Percentiles rank a stretch among this genome's conserved stretches.
phyloP scores from a whole-genome alignment of 1,140 invertebrate genomes.

The Neuroterus valhalla region DNA sequence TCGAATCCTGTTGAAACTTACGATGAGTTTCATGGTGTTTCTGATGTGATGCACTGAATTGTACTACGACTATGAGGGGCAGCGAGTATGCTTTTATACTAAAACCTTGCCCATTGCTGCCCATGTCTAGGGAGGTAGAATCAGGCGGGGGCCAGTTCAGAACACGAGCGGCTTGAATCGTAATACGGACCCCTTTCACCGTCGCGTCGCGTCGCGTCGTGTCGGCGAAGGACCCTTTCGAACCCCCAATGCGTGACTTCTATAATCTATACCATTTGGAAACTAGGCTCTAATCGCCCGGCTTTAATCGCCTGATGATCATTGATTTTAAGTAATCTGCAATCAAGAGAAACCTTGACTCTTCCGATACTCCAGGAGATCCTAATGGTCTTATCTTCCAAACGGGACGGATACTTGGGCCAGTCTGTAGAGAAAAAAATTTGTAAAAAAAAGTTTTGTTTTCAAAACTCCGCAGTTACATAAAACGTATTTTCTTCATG shows the following conservation, averaged over 20 bases:
- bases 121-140: conserved; percentile 62
- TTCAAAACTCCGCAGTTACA: no score
- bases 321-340: not conserved
- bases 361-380: not conserved
- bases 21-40: conserved; percentile 73
- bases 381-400: not conserved
- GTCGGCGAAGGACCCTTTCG: conserved; percentile 64
- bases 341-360: not conserved
- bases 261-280: no score
- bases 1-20: conserved; percentile 60
- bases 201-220: no score
- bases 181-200: conserved; percentile 69
- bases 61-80: conserved; percentile 70
- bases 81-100: conserved; percentile 74
- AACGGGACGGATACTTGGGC: not conserved
- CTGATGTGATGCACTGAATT: conserved; percentile 67
- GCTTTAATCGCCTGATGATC: not conserved
- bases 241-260: conserved; percentile 58
- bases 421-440: no score
- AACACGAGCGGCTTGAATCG: conserved; percentile 49
- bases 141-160: conserved; percentile 64
- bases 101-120: conserved; percentile 69
- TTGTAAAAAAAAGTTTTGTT: no score
- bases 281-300: conserved; percentile 30
- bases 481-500: no score